Percentiles rank a stretch among this genome's conserved stretches.
Evolutionary conservation across 2,888 invertebrate species (phyloP).

Genomic region (Sminthurinus aureus): DNA sequence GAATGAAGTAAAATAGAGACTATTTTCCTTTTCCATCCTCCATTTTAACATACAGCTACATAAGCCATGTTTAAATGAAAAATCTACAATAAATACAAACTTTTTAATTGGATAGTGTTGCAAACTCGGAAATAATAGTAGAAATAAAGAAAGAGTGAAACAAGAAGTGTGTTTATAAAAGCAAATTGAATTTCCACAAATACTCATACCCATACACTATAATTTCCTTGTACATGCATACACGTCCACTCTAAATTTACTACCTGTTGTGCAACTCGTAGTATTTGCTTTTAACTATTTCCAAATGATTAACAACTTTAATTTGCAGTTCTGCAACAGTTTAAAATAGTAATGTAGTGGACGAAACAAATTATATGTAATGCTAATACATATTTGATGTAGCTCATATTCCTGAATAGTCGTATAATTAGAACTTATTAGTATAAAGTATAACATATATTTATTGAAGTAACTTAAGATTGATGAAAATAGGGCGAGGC

Average conservation of each 20-base stretch:
- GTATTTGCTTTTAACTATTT: neutral
- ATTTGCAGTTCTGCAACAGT: neutral
- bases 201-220: neutral
- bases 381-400: too few species aligned
- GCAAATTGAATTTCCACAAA: neutral
- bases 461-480: neutral
- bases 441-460: too few species aligned
- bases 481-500: slow-evolving; percentile 4
- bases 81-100: neutral
- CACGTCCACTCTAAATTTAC: neutral
- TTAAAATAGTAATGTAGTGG: neutral
- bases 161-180: too few species aligned
- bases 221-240: neutral
- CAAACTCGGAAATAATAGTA: neutral
- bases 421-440: too few species aligned
- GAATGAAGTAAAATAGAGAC: neutral
- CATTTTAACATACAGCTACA: neutral
- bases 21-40: neutral
- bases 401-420: too few species aligned
- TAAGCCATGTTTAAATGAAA: too few species aligned
- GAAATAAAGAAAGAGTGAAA: neutral
- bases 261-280: neutral
- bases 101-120: neutral
- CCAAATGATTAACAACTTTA: neutral
- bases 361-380: neutral